Base-by-base conservation (phyloP, 23 tunicate species). In the Pegea sp. region DNA sequence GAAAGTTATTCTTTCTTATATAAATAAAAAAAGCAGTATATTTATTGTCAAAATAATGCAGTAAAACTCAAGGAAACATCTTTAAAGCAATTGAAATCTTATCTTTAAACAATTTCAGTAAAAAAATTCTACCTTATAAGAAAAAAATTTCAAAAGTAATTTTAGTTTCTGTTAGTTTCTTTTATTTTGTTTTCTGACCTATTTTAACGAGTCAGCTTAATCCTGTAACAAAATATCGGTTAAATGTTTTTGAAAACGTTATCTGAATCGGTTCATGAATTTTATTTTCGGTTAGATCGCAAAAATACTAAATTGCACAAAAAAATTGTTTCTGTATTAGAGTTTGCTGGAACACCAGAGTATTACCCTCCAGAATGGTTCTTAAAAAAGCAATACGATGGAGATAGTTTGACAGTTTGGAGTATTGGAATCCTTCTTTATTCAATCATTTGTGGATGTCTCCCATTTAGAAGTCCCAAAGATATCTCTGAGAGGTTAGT, bases 291-390 rank as follows among this genome's bases (percentile, higher is more conserved):
- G n/a, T n/a, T n/a, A n/a, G n/a, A n/a, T n/a, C n/a, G n/a, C n/a
- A n/a, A n/a, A n/a, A n/a, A n/a, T n/a, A n/a, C n/a, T n/a, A n/a
- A n/a, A n/a, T n/a, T n/a, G n/a, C n/a, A n/a, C n/a, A n/a, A n/a
- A 19, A 8, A 0, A 18, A 19, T 42, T 24, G 7, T 18, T 65
- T 34, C 33, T 34, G 31, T 46, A 70, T 20, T 48, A 84, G 95
- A 89, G 65, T 89, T 89, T 42, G 91, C 98, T 34, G 98, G 98
- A 5, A 89, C 98, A 2, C 98, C 98, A 6, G 90, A 89, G 55
- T 89, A 89, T 30, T 89, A 89, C 57, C 68, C 98, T 5, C 98
- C 98, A 0, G 98, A 89, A 60, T 89, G 98, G 98, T 89, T 70
- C 34, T 13, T 52, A 5, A 43, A 56, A 23, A 76, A 71, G 54